Evolutionary conservation across 2,888 invertebrate genomes (phyloP).

Genomic region (Aproaerema taeniolella): DNA sequence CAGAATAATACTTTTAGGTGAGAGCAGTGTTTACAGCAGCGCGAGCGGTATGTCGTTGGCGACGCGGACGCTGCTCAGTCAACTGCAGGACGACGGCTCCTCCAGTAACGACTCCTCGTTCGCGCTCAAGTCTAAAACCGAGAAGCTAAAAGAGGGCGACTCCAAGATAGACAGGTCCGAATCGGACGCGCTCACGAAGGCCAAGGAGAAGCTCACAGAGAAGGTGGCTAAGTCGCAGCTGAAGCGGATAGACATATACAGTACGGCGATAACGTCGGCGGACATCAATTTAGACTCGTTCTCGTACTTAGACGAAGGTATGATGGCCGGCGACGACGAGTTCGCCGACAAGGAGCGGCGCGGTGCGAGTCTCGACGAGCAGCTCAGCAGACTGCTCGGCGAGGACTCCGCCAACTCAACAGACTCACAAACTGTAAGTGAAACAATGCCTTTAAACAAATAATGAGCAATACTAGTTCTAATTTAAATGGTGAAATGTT

Average conservation of each 20-base stretch:
- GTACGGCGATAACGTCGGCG: slow-evolving; percentile 68
- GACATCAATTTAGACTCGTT: slow-evolving; percentile 74
- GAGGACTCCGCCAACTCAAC: slow-evolving; percentile 55
- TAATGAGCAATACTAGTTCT: slow-evolving; percentile 50
- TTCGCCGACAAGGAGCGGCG: slow-evolving; percentile 40
- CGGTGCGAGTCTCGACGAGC: slow-evolving; percentile 44
- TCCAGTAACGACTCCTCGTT: slow-evolving; percentile 74
- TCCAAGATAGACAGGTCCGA: slow-evolving; percentile 49
- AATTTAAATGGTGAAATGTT: slow-evolving; percentile 27
- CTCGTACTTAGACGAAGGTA: slow-evolving; percentile 68
- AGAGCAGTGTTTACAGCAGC: slow-evolving; percentile 56
- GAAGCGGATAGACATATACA: slow-evolving; percentile 73
- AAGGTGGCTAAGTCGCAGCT: slow-evolving; percentile 62
- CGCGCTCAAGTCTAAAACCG: slow-evolving; percentile 51
- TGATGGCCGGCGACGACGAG: slow-evolving; percentile 66
- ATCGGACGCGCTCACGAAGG: slow-evolving; percentile 58
- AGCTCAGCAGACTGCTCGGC: slow-evolving; percentile 52
- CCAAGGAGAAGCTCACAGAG: slow-evolving; percentile 61
- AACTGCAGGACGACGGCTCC: slow-evolving; percentile 73
- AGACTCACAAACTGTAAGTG: slow-evolving; percentile 59
- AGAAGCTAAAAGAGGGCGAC: slow-evolving; percentile 40
- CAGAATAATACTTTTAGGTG: slow-evolving; percentile 63
- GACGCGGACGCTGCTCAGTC: slow-evolving; percentile 67
- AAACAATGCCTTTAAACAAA: slow-evolving; percentile 57
- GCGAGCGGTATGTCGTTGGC: slow-evolving; percentile 58